Percentiles rank a stretch among this genome's conserved stretches.
These are phyloP conservation scores for Elachura formosa DNA, from an alignment of 2,113 vertebrate genomes.

Conservation along the genomic window DNA sequence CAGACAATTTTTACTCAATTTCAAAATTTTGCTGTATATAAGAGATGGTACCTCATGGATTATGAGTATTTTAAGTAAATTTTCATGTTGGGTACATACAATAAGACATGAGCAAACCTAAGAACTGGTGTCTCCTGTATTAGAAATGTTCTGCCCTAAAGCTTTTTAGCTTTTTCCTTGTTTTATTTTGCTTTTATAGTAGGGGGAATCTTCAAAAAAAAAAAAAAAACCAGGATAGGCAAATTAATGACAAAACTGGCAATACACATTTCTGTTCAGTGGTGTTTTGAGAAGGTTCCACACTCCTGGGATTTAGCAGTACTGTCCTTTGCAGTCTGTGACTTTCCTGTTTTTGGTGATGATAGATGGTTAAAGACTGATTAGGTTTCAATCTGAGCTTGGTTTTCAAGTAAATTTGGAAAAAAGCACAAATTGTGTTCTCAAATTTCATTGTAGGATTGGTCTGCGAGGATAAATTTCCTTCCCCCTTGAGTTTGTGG, in stretches of 20 bases:
- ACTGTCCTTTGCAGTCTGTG: neutral
- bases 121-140: neutral
- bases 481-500: neutral
- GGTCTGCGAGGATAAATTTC: neutral
- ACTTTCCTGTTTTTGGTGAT: neutral
- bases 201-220: neutral
- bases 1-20: neutral
- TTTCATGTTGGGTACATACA: neutral
- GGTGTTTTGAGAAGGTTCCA: neutral
- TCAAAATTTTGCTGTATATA: neutral
- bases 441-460: neutral
- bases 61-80: neutral
- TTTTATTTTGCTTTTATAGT: neutral
- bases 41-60: neutral
- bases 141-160: neutral
- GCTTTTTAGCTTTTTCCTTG: rapidly evolving
- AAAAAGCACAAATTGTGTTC: neutral
- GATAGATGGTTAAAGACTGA: neutral
- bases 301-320: neutral
- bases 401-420: neutral
- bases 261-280: neutral
- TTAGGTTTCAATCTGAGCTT: neutral
- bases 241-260: neutral
- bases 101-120: neutral
- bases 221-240: neutral